These are phyloP conservation scores for Phaethon lepturus DNA, from an alignment of 2,113 vertebrate species.

Conservation along the genomic window DNA sequence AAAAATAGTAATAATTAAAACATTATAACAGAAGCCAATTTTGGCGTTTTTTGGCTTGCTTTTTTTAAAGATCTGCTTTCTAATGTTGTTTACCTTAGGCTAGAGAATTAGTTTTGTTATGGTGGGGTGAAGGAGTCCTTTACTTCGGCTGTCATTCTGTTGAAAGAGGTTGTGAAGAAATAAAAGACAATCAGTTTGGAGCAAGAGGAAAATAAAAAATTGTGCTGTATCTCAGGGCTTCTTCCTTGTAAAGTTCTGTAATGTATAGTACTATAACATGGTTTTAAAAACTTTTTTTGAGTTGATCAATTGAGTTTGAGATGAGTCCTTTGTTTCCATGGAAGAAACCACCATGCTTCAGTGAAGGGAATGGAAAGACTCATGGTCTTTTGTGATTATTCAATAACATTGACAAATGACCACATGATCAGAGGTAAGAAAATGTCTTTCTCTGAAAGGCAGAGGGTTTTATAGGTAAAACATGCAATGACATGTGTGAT, in stretches of 20 bases:
- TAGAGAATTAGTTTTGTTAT: neutral
- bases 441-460: neutral
- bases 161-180: neutral
- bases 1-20: constrained; percentile 40
- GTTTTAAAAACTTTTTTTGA: neutral
- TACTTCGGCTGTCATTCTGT: neutral
- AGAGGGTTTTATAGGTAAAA: neutral
- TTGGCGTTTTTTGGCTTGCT: constrained; percentile 1
- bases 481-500: fast-evolving
- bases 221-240: neutral
- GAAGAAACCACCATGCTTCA: neutral
- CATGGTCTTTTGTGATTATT: neutral
- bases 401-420: fast-evolving
- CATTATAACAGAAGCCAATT: neutral
- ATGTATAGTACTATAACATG: neutral
- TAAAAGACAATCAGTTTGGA: neutral
- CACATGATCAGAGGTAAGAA: fast-evolving
- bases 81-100: neutral
- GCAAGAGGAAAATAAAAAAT: neutral
- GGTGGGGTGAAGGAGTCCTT: neutral
- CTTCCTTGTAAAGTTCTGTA: neutral
- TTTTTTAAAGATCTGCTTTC: neutral
- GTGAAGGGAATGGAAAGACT: neutral
- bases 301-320: neutral
- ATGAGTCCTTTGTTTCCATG: neutral